Percentiles rank a stretch among this genome's conserved stretches.
phyloP scores from a whole-genome alignment of 2,797 vertebrate species.

The Channallabes apus region DNA sequence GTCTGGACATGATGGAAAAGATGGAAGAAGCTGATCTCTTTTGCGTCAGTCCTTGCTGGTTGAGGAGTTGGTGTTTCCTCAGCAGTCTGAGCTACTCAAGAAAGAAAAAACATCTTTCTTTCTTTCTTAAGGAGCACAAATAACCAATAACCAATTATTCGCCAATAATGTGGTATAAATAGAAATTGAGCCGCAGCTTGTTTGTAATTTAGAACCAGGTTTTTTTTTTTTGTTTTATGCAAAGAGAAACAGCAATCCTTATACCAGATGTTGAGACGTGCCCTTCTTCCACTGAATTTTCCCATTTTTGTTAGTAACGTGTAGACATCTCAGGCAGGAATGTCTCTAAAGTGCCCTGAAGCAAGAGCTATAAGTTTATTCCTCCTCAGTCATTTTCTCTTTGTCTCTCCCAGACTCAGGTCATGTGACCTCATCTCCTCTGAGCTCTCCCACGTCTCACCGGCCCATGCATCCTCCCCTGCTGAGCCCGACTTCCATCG shows the following conservation, averaged over 20 bases:
- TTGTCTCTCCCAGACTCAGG: slow-evolving; percentile 79
- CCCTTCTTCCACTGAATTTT: not conserved
- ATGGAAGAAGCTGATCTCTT: not conserved
- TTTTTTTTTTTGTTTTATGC: not conserved
- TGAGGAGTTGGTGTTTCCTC: not conserved
- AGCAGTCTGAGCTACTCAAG: not conserved
- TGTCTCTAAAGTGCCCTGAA: slow-evolving; percentile 1
- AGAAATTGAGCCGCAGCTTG: not conserved
- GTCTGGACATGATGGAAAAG: not conserved
- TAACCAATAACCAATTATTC: not conserved
- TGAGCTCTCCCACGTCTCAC: slow-evolving; percentile 85
- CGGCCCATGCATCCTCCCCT: slow-evolving; percentile 91
- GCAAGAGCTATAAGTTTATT: not conserved
- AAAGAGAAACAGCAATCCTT: not conserved
- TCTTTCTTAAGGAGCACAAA: not conserved
- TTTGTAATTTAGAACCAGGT: not conserved
- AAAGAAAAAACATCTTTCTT: not conserved
- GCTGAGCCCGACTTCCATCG: slow-evolving; percentile 81
- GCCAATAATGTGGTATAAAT: not conserved
- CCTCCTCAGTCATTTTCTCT: slow-evolving; percentile 39
- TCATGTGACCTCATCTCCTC: slow-evolving; percentile 83
- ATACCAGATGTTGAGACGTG: not conserved
- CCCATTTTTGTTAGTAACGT: not conserved
- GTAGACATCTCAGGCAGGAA: not conserved
- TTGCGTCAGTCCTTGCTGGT: not conserved